These are phyloP conservation scores for Phocoena sinus DNA, from an alignment of 2,113 vertebrate genomes.

Conservation along the genomic window DNA sequence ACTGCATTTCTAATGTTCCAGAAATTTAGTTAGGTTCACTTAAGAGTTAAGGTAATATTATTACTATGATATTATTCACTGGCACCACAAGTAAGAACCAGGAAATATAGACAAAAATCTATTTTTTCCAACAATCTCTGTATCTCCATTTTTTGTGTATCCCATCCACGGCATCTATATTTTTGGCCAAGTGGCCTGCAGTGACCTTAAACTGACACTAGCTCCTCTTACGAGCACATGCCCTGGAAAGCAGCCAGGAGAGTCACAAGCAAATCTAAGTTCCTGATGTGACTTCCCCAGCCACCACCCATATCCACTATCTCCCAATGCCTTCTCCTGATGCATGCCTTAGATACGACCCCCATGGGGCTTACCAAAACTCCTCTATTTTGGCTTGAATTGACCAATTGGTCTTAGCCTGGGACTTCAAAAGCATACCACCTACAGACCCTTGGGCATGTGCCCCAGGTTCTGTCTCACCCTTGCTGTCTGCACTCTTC, in stretches of 20 bases:
- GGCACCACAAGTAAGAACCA: background rate
- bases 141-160: too few species aligned
- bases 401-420: background rate
- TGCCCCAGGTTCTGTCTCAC: background rate
- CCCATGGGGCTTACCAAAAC: background rate
- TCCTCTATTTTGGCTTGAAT: background rate
- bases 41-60: background rate
- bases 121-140: background rate
- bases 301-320: background rate
- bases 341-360: too few species aligned
- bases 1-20: background rate
- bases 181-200: background rate
- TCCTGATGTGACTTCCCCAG: background rate
- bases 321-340: background rate
- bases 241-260: background rate
- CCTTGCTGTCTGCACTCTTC: background rate
- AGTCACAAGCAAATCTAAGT: background rate
- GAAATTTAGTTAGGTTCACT: background rate
- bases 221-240: too few species aligned
- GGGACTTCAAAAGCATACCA: background rate
- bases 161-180: too few species aligned
- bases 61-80: background rate
- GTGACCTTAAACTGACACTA: background rate
- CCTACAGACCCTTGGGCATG: background rate
- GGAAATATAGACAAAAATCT: background rate